A percentile compares a stretch with the other conserved stretches of the same genome.
Evolutionary conservation across 2,888 invertebrate species (phyloP).

Genomic region (Macrophya alboannulata): DNA sequence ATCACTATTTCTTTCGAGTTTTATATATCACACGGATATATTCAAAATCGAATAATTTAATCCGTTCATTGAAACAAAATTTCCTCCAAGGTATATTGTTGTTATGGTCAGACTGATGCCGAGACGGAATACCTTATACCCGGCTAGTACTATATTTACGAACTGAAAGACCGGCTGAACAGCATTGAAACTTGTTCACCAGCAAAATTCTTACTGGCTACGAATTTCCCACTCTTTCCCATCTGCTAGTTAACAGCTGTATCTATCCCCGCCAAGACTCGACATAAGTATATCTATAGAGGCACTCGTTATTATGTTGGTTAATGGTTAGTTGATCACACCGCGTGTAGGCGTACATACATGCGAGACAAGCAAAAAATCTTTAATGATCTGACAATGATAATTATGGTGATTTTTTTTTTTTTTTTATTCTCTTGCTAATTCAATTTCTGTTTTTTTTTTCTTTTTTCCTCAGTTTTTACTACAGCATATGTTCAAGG

Average conservation of each 20-base stretch:
- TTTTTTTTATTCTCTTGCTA: no score
- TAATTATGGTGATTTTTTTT: neutral
- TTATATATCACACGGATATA: no score
- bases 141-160: neutral
- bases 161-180: slow-evolving; percentile 2
- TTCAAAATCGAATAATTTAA: no score
- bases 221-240: slow-evolving; percentile 22
- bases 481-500: no score
- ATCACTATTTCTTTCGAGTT: neutral
- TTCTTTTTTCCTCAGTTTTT: no score
- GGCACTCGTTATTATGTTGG: neutral
- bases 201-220: slow-evolving; percentile 30
- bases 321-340: neutral
- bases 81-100: neutral
- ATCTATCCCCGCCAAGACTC: neutral
- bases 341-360: neutral
- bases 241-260: no score
- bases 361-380: neutral
- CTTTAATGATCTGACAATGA: neutral
- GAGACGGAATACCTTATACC: neutral
- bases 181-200: slow-evolving; percentile 30
- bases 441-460: no score
- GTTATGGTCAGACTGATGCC: neutral
- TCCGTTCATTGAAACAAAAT: no score
- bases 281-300: neutral